These are phyloP conservation scores for Chaetodon trifasciatus DNA, from an alignment of 2,797 vertebrate genomes.

Conservation along the genomic window DNA sequence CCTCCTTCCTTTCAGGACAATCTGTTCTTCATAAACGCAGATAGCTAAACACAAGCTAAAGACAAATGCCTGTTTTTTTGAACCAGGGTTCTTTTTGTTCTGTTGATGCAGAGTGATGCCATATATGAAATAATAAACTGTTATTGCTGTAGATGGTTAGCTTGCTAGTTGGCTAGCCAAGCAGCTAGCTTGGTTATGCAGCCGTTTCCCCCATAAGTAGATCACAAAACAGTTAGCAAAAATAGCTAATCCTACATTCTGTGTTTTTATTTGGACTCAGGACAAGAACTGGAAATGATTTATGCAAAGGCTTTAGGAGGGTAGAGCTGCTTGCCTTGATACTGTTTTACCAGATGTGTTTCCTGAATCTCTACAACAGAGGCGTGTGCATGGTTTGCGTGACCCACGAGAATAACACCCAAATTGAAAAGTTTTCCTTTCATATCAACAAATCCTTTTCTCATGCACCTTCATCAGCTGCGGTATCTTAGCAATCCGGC, in stretches of 20 bases:
- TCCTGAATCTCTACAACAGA: not conserved
- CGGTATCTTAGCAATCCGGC: conserved; percentile 14
- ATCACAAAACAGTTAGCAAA: not conserved
- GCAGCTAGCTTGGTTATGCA: not conserved
- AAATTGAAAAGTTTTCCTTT: not conserved
- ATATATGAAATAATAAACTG: too few relatives aligned
- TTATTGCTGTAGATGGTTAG: not conserved
- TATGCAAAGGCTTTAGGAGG: not conserved
- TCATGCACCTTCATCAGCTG: not conserved
- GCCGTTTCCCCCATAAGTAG: not conserved
- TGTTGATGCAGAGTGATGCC: too few relatives aligned
- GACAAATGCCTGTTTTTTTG: not conserved
- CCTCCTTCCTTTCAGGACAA: not conserved
- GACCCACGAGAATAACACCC: not conserved
- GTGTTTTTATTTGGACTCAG: not conserved
- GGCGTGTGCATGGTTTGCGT: not conserved
- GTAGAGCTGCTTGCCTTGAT: not conserved
- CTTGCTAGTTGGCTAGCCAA: not conserved
- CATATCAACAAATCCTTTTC: not conserved
- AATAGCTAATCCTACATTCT: not conserved
- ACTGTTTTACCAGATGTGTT: not conserved
- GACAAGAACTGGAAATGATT: not conserved
- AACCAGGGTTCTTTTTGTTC: not conserved
- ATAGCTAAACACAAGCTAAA: not conserved
- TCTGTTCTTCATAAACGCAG: not conserved